Base-by-base conservation (phyloP, 2,888 invertebrate species). In the Aphidius colemani region DNA sequence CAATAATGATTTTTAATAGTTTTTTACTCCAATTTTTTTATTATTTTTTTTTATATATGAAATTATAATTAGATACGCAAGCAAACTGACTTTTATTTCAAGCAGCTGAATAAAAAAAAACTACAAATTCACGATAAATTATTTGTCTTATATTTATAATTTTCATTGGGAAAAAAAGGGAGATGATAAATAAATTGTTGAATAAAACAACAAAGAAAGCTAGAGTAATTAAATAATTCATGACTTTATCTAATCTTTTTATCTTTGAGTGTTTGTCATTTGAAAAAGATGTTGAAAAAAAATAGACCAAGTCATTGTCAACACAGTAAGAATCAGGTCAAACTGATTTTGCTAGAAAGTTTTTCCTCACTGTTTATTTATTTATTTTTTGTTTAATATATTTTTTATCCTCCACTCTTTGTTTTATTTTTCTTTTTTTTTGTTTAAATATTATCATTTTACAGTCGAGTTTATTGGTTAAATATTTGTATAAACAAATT, bases 21-120 rank as follows among this genome's bases (percentile, higher is more conserved):
- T 60, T 61, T 65, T 69, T 70, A 74, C 74, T 74, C 74, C 74
- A 74, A 68, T 76, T 77, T 71, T 66, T 67, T 66, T 2, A 3
- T 18, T 18, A 3, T 18, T 3, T 18, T 3, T 18, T 18, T 18
- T 18, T 18, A 18, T 18, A 65, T 64, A 65, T 18, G 50, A 53
- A 64, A 64, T 65, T 64, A 64, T 65, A 65, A 64, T 62, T 64
- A 69, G 66, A 66, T 67, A 48, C 57, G 13, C 64, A 50, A 50
- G 11, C 64, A 61, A 63, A 57, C 45, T 18, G 51, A 53, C 65
- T 61, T 68, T 78, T 78, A 78, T 73, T 78, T 75, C 75, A 55
- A 50, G 71, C 70, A 77, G 66, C 58, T 58, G 45, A 56, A 63
- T 41, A 50, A 30, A 30, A 30, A 30, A 30, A 30, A 30, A 30